Conservation (phyloP, 92 coral and sea anemone species). For the Pocillopora grandis region DNA sequence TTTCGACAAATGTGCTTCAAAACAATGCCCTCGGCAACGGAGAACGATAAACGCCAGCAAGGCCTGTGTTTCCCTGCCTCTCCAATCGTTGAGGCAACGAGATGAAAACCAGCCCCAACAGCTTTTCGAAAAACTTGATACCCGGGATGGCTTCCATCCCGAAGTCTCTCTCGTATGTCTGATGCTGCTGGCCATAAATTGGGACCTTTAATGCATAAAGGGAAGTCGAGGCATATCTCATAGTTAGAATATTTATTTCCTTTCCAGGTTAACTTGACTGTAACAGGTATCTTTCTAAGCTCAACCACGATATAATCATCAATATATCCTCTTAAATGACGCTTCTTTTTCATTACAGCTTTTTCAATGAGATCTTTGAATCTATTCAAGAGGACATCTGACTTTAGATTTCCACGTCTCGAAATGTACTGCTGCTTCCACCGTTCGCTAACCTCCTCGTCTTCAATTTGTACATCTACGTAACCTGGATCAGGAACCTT, state of each 20-base stretch:
- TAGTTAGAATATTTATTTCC: constrained; percentile 35
- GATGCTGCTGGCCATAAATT: not conserved
- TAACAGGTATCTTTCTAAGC: constrained; percentile 61
- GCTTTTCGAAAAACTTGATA: constrained; percentile 28
- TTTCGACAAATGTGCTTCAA: constrained; percentile 22
- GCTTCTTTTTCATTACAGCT: constrained; percentile 10
- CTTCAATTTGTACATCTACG: constrained; percentile 34
- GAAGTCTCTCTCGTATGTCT: constrained; percentile 22
- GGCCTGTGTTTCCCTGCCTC: constrained; percentile 55
- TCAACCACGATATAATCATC: constrained; percentile 16
- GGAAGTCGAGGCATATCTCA: constrained; percentile 43
- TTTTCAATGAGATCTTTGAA: constrained; percentile 33
- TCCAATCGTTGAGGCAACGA: constrained; percentile 66
- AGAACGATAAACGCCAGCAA: constrained; percentile 65
- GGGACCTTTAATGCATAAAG: constrained; percentile 46
- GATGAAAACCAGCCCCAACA: constrained; percentile 35
- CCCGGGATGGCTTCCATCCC: constrained; percentile 45
- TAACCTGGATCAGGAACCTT: constrained; percentile 60
- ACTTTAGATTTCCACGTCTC: constrained; percentile 37
- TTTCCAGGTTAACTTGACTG: constrained; percentile 46
- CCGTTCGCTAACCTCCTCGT: not conserved
- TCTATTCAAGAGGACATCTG: constrained; percentile 39
- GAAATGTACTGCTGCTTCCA: constrained; percentile 39
- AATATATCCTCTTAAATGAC: not conserved
- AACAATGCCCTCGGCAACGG: constrained; percentile 58